Evolutionary conservation across 2,113 vertebrate species (phyloP), one percentile per base, ranked within the genome.

Genomic region (Callipepla californica): DNA sequence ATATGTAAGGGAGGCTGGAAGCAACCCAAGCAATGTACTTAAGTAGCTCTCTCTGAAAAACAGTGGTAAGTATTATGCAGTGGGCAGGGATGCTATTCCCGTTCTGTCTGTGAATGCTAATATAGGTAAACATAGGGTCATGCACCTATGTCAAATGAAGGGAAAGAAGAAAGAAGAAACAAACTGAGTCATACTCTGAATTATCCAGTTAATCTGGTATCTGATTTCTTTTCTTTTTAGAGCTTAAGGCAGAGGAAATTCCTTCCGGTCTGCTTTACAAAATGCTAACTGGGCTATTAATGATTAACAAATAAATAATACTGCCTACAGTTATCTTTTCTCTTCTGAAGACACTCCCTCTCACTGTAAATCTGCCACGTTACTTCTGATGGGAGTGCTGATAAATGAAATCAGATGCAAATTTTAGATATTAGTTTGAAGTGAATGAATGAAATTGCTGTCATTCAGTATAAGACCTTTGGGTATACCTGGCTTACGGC

Each of bases 241-340:
- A 85, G 25, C 55, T 73, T 67, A 25, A 90, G 55, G 77, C 34
- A 75, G 55, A 87, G 44, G 57, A 75, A 84, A 66, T 69, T 72
- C 70, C 47, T 95, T 92, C 28, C 22, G 63, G 26, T n/a, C 40
- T 59, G 59, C 62, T 83, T 90, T 70, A 55, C 63, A 89, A 84
- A 86, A 70, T 80, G 63, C 25, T 85, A 83, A 75, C 57, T 63
- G 61, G 57, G 65, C 68, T 85, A 81, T 90, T 80, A 95, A 72
- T 32, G 73, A 91, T 81, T 78, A 93, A 79, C 15, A 88, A 91
- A 93, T 86, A 95, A 92, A 80, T 92, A 95, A 87, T 53, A 65
- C 61, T 45, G 36, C 61, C 87, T 78, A 40, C 13, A 86, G 50
- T 44, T 75, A 36, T 26, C 45, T 74, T 69, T 61, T 69, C 79